phyloP scores from a whole-genome alignment of 1,140 invertebrate species.

The Microplitis demolitor region DNA sequence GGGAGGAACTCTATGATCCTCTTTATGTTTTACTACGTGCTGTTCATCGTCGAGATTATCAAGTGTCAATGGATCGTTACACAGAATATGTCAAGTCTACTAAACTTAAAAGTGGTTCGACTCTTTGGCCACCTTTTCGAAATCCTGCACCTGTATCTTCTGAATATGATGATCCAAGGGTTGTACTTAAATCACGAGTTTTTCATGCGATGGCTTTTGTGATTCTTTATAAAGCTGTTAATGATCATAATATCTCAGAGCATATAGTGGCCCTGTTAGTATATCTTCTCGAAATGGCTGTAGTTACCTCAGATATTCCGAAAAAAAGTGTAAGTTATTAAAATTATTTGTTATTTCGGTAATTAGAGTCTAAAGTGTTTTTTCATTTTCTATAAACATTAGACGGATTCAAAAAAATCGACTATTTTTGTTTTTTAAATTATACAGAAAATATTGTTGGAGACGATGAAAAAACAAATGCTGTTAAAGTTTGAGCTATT shows the following conservation, averaged over 20 bases:
- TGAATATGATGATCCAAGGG: constrained; percentile 75
- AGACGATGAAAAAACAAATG: too few species aligned
- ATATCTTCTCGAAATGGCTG: constrained; percentile 84
- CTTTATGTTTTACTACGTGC: constrained; percentile 89
- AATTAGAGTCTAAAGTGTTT: neutral
- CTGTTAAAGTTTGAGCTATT: too few species aligned
- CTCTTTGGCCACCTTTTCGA: constrained; percentile 84
- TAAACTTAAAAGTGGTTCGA: constrained; percentile 69
- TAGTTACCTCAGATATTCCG: constrained; percentile 69
- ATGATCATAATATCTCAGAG: constrained; percentile 77
- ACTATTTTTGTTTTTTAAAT: too few species aligned
- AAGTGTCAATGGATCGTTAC: constrained; percentile 89
- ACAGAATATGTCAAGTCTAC: constrained; percentile 74
- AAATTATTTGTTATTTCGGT: neutral
- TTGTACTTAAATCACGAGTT: constrained; percentile 74
- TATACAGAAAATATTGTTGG: too few species aligned
- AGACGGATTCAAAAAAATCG: too few species aligned
- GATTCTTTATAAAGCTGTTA: constrained; percentile 82
- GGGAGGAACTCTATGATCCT: constrained; percentile 93
- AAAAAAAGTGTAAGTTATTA: constrained; percentile 49
- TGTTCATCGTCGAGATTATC: constrained; percentile 91
- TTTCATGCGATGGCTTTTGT: constrained; percentile 86
- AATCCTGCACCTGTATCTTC: constrained; percentile 69
- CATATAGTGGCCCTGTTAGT: constrained; percentile 84
- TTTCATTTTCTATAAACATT: too few species aligned